Evolutionary conservation across 2,113 vertebrate genomes (phyloP), one percentile per base, ranked within the genome.

Genomic region (Cynoglossus semilaevis): DNA sequence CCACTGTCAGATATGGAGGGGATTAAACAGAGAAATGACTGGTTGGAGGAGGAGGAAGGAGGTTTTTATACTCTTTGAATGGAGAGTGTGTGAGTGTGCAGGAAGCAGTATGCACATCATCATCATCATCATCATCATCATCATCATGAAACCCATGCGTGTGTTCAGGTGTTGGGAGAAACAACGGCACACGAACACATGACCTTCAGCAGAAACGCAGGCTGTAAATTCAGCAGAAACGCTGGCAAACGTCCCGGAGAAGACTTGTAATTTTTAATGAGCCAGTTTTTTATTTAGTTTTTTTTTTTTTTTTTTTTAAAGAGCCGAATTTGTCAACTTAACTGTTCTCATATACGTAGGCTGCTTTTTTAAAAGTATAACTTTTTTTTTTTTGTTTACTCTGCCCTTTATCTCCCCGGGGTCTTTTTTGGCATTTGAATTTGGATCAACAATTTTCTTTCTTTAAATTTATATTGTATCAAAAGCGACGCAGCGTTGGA

Each of bases 1-100:
- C 52, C 51, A 74, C 58, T 74, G 76, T 81, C 74, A 77, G 76
- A 85, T 80, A 58, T 10, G 40, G 15, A 59, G 72, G 75, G 72
- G 79, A 82, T 85, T 75, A 80, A 70, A 73, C 60, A 57, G 55
- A 29, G 73, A 70, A 58, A 68, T 66, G 59, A 70, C 70, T 51
- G 59, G 51, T 78, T 55, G 59, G 51, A 78, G 55, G 66, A 42
- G 29, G 22, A 15, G 37, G 42, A 63, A 40, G 50, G 35, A 50
- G 38, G 51, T 9, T 0, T 50, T 51, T 51, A 16, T 58, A 43
- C 60, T 50, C 37, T 6, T 16, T 36, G 22, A 29, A 65, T 74
- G 77, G 68, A 55, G 47, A 53, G 55, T 22, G 47, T 48, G 29
- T 51, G 19, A 1, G 36, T 38, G 15, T 17, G 50, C 2, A 29